A percentile compares a stretch with the other conserved stretches of the same genome.
Conservation (phyloP, 2,888 invertebrate species). For the Xestia c-nigrum region DNA sequence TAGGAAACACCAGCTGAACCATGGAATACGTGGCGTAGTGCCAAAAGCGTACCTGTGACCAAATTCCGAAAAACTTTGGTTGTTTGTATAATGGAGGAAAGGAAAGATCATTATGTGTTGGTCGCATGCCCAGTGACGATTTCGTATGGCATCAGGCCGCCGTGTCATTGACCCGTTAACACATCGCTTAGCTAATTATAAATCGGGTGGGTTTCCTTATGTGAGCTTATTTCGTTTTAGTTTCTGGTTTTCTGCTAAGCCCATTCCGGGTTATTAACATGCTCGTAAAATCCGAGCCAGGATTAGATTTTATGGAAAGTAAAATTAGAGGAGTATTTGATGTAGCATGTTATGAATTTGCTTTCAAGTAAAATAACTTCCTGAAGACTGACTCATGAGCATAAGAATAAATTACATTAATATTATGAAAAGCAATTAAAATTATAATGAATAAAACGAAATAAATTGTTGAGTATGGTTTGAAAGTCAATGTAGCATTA, state of each 20-base stretch:
- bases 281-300: conserved; percentile 54
- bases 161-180: conserved; percentile 89
- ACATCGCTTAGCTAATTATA: conserved; percentile 87
- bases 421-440: conserved; percentile 29
- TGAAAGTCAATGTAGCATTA: not conserved
- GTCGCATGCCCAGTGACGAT: conserved; percentile 72
- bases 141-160: conserved; percentile 76
- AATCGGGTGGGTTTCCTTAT: conserved; percentile 81
- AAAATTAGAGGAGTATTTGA: conserved; percentile 35
- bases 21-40: conserved; percentile 74
- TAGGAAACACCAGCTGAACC: conserved; percentile 64
- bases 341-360: conserved; percentile 48
- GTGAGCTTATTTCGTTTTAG: conserved; percentile 66
- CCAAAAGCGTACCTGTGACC: conserved; percentile 77
- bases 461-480: conserved; percentile 13
- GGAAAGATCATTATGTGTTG: conserved; percentile 71
- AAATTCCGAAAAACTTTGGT: conserved; percentile 66
- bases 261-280: conserved; percentile 52
- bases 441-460: conserved; percentile 21
- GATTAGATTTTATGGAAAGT: conserved; percentile 54
- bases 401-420: conserved; percentile 9
- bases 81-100: conserved; percentile 41
- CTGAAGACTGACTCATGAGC: not conserved
- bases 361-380: conserved; percentile 23
- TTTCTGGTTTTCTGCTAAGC: conserved; percentile 63